These are phyloP conservation scores for Poecilobothrus nobilitatus DNA, from an alignment of 2,888 invertebrate species.

Conservation along the genomic window DNA sequence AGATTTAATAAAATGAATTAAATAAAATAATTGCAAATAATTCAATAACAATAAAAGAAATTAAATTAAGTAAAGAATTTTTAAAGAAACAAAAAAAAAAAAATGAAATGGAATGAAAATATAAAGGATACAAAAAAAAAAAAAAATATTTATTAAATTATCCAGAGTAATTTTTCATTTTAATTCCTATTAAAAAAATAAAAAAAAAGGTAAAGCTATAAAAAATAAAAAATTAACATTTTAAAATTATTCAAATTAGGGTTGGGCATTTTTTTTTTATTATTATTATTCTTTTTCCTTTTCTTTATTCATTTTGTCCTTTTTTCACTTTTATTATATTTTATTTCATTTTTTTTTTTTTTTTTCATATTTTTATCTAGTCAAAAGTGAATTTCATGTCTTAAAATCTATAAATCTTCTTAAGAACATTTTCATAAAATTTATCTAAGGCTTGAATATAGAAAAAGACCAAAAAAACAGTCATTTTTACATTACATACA, in stretches of 20 bases:
- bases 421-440: slow-evolving; percentile 1
- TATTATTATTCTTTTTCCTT: not conserved
- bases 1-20: no score
- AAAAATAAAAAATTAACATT: not conserved
- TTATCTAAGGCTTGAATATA: not conserved
- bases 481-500: no score
- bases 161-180: not conserved
- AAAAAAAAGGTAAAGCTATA: not conserved
- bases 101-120: no score
- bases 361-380: not conserved
- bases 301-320: not conserved
- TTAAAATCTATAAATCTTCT: slow-evolving; percentile 4
- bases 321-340: not conserved
- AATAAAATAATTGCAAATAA: no score
- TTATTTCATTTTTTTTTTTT: not conserved
- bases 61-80: no score
- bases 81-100: no score
- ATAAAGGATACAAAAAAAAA: not conserved
- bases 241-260: not conserved
- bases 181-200: not conserved
- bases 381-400: slow-evolving; percentile 3
- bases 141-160: not conserved
- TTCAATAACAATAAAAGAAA: no score
- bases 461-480: not conserved
- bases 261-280: not conserved